Base-by-base conservation (phyloP, 2,888 invertebrate genomes). In the Scaptomyza polygonia region DNA sequence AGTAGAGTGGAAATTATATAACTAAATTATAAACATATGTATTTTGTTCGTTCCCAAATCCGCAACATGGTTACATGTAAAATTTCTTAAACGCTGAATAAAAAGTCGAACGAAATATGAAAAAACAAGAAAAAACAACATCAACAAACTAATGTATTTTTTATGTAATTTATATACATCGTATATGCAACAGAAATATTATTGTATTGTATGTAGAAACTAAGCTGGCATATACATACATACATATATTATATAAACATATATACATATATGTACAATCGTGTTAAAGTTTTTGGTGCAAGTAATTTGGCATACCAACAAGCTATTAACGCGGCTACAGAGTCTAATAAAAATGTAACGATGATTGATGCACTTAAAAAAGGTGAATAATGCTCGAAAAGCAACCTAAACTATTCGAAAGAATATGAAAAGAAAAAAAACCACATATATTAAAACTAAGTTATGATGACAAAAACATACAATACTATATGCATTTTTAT, bases 371-470 rank as follows among this genome's bases (percentile, higher is more conserved):
- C 52, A 63, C 43, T 57, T 54, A 52, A 57, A 54, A 42, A 43
- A 66, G 47, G 40, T 69, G 54, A 62, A 54, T 58, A 62, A 67
- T 25, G 57, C 47, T 79, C 55, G 27, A 62, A 66, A 77, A 63
- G 70, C 77, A 80, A 69, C 79, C 75, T 72, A 86, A 80, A 84
- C 85, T 84, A 86, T 84, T 82, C 67, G 81, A 72, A 83, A 81
- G 64, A 43, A 44, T 47, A 30, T 14, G 14, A 16, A 16, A 39
- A 14, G 36, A 48, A 29, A 18, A 29, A 18, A 69, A 45, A 14
- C 16, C 39, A 48, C 36, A 36, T 14, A 48, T 77, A 86, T 84
- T 84, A 80, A 79, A 80, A 68, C 63, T 82, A 82, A 86, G 81
- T 84, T 84, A 83, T 72, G 84, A 77, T 47, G 54, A 73, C 45